Percentiles rank a stretch among this genome's conserved stretches.
These are phyloP conservation scores for Harpalus rubripes DNA, from an alignment of 2,888 invertebrate species.

Conservation along the genomic window DNA sequence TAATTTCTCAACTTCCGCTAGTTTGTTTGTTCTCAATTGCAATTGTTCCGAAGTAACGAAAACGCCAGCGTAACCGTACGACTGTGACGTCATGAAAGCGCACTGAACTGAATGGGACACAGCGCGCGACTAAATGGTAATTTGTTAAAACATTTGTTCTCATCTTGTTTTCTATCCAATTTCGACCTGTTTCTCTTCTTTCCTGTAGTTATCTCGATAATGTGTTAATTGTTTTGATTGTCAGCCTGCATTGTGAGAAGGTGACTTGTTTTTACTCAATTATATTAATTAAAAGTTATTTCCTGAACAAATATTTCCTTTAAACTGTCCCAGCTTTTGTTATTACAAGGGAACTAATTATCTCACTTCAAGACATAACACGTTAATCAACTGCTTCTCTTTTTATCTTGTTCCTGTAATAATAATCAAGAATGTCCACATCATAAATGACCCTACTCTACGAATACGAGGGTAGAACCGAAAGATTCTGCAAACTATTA, in stretches of 20 bases:
- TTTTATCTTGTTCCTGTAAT: background rate
- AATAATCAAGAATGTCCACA: background rate
- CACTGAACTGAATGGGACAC: background rate
- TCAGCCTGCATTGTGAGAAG: conserved; percentile 1
- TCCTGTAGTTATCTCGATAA: conserved; percentile 28
- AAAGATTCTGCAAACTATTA: no score
- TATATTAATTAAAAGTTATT: conserved; percentile 45
- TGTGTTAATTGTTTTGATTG: conserved; percentile 55
- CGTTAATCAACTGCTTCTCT: background rate
- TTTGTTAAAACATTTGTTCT: conserved; percentile 63
- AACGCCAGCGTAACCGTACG: conserved; percentile 25
- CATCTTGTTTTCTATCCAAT: conserved; percentile 52
- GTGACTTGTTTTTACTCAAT: conserved; percentile 39
- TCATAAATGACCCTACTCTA: no score
- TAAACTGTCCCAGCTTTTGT: conserved; percentile 21
- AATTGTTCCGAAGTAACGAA: conserved; percentile 55
- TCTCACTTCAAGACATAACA: background rate
- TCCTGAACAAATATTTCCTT: conserved; percentile 26
- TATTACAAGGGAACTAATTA: background rate
- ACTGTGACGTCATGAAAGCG: conserved; percentile 34
- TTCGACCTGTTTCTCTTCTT: conserved; percentile 35
- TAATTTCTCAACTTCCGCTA: conserved; percentile 55
- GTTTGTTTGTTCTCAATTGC: conserved; percentile 62
- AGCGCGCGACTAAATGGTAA: conserved; percentile 50
- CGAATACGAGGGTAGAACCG: no score